These are phyloP conservation scores for Microtus ochrogaster DNA, from an alignment of 2,113 vertebrate species.

Conservation along the genomic window DNA sequence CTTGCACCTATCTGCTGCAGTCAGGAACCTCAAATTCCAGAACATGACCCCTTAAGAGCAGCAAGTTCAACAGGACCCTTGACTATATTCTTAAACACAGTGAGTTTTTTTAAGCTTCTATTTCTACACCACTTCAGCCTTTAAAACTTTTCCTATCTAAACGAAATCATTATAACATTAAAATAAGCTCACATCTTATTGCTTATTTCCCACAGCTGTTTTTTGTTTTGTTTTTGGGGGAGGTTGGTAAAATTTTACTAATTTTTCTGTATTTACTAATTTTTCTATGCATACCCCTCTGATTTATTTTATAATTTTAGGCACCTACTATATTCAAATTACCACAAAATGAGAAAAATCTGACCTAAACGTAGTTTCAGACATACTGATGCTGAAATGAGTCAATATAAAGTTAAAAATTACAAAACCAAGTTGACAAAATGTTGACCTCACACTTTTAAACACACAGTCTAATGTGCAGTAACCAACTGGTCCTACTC, in stretches of 20 bases:
- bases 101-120: neutral
- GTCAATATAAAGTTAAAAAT: constrained; percentile 33
- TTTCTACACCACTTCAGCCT: neutral
- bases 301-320: constrained; percentile 43
- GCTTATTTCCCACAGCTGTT: constrained; percentile 1
- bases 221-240: neutral
- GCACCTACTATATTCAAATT: neutral
- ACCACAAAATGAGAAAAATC: constrained; percentile 50
- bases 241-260: constrained; percentile 2
- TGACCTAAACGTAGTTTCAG: constrained; percentile 37
- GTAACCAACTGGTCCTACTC: neutral
- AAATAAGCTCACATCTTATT: neutral
- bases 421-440: constrained; percentile 1
- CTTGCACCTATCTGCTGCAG: neutral
- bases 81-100: neutral
- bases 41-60: neutral
- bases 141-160: neutral
- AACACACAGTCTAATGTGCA: neutral
- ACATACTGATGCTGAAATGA: constrained; percentile 2
- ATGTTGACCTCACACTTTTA: constrained; percentile 5
- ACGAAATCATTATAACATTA: constrained; percentile 26
- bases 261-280: constrained; percentile 31
- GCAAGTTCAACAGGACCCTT: neutral
- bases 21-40: neutral
- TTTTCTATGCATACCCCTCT: constrained; percentile 11